These are phyloP conservation scores for Epinephelus cyanopodus DNA, from an alignment of 2,113 vertebrate genomes.

Conservation along the genomic window DNA sequence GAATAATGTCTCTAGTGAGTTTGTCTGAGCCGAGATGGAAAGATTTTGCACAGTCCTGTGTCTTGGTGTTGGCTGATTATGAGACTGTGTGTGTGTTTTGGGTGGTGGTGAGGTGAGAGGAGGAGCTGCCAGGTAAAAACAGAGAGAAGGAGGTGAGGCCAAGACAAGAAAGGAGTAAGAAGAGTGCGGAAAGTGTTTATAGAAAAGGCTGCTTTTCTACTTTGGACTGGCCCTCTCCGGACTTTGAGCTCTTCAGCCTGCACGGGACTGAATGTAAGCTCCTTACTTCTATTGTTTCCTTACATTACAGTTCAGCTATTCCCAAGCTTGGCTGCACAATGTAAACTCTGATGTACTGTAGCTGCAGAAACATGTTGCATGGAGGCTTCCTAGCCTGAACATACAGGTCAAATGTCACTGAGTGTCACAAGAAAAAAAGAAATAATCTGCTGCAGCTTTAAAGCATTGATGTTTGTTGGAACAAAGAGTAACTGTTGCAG, in stretches of 20 bases:
- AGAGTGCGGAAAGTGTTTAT: not conserved
- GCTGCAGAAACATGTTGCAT: not conserved
- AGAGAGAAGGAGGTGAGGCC: not conserved
- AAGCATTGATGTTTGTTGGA: not conserved
- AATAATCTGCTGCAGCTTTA: not conserved
- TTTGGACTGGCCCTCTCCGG: slow-evolving; percentile 29
- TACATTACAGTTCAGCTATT: slow-evolving; percentile 13
- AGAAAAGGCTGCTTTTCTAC: slow-evolving; percentile 56
- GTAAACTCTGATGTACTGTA: not conserved
- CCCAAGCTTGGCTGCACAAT: not conserved
- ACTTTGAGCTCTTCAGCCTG: slow-evolving; percentile 59
- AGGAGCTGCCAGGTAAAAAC: slow-evolving; percentile 2
- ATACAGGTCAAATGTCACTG: slow-evolving; percentile 3
- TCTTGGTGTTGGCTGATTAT: not conserved
- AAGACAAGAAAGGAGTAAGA: not conserved
- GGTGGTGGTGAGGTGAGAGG: slow-evolving; percentile 6
- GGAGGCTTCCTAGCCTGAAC: not conserved
- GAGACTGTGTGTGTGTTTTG: slow-evolving; percentile 15
- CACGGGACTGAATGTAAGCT: slow-evolving; percentile 65
- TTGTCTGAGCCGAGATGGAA: not conserved
- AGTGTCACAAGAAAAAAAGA: not conserved
- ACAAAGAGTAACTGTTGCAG: not conserved
- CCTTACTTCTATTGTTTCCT: slow-evolving; percentile 45
- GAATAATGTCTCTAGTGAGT: not conserved
- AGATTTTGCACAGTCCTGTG: not conserved